phyloP scores from a whole-genome alignment of 1,140 invertebrate genomes.

The Mylabris phalerata region DNA sequence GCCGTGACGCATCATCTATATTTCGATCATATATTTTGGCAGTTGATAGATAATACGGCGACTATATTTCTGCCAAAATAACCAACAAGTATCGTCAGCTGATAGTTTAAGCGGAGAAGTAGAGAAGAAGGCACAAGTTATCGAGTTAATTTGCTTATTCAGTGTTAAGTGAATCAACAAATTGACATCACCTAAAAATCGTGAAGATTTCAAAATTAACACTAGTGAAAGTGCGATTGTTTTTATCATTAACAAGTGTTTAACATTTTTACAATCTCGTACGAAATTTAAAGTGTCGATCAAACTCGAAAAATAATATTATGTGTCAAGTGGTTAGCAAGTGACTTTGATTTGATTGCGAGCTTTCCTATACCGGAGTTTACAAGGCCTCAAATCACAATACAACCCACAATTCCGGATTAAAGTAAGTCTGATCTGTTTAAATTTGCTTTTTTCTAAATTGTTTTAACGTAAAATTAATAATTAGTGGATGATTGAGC shows the following conservation, averaged over 20 bases:
- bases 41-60: neutral
- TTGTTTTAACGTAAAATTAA: neutral
- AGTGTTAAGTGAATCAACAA: conserved; percentile 23
- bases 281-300: neutral
- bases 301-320: neutral
- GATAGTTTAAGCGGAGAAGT: no score
- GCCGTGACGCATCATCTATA: conserved; percentile 16
- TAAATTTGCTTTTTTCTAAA: no score
- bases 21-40: neutral
- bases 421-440: no score
- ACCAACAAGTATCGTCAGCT: neutral
- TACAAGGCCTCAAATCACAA: neutral
- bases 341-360: neutral
- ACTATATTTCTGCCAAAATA: neutral
- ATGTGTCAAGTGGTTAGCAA: neutral
- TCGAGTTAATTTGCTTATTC: conserved; percentile 5
- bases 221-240: conserved; percentile 32
- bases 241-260: conserved; percentile 24
- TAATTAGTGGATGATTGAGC: conserved; percentile 1
- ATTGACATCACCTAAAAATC: conserved; percentile 22
- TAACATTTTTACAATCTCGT: neutral
- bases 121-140: neutral
- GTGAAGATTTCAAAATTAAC: conserved; percentile 32
- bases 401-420: no score
- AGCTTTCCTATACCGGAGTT: neutral